These are phyloP conservation scores for Lepas anatifera DNA, from an alignment of 2,888 invertebrate species.

Conservation along the genomic window DNA sequence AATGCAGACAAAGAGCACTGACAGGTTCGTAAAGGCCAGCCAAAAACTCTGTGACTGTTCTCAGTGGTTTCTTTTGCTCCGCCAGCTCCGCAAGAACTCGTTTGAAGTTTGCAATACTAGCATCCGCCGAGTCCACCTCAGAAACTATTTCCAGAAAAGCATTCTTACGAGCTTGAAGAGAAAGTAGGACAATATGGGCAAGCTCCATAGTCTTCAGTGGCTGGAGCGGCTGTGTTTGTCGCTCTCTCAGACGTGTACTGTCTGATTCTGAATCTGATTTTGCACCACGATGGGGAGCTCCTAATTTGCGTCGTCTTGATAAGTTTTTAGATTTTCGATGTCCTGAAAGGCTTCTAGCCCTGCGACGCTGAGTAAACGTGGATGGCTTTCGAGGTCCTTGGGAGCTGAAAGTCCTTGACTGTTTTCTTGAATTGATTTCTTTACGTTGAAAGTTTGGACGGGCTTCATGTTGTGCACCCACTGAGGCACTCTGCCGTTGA, in stretches of 20 bases:
- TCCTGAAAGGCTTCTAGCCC: no score
- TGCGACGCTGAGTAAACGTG: no score
- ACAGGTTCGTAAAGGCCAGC: background rate
- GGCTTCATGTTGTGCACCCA: no score
- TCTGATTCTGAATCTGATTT: background rate
- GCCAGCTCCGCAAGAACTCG: background rate
- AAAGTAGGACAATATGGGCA: background rate
- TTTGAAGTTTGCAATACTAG: background rate
- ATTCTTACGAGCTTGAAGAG: background rate
- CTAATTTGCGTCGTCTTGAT: no score
- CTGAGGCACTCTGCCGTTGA: no score
- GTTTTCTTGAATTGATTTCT: no score
- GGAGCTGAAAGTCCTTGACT: no score
- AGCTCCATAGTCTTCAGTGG: background rate
- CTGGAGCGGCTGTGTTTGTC: background rate
- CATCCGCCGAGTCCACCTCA: background rate
- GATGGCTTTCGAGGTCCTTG: no score
- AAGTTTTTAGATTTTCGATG: no score
- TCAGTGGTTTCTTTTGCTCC: background rate
- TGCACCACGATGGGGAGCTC: no score
- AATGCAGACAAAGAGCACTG: background rate
- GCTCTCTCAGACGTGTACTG: background rate
- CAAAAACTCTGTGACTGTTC: background rate
- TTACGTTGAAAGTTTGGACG: no score
- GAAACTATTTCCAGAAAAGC: background rate